Base-by-base conservation (phyloP, 2,797 vertebrate species). In the Rhodeus uyekii region DNA sequence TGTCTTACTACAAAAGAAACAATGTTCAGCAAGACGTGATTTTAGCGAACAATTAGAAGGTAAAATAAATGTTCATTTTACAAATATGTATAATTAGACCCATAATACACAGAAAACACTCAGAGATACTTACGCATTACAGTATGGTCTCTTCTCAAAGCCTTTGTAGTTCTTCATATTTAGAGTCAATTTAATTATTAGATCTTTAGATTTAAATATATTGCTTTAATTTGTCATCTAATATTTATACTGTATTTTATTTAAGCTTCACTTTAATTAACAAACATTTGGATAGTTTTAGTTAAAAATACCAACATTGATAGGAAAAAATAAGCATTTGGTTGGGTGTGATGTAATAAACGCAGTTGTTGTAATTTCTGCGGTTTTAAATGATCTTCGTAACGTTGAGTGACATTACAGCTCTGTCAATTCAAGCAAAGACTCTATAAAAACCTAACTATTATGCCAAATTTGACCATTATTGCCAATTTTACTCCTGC, bases 151-250 rank as follows among this genome's bases (percentile, higher is more conserved):
- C 95, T 99, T 99, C 85, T 97, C 96, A 1, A 97, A 99, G 92
- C 98, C 98, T 96, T 99, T 99, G 95, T 99, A 99, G 94, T 98
- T 99, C 92, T 98, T 99, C 98, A 99, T 99, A 95, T 98, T 99
- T 84, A 99, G 95, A 88, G 98, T 98, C 98, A 99, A n/a, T n/a
- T n/a, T n/a, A n/a, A n/a, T n/a, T n/a, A n/a, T n/a, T n/a, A n/a
- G n/a, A n/a, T n/a, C n/a, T n/a, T n/a, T n/a, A n/a, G n/a, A n/a
- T n/a, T n/a, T n/a, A n/a, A n/a, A n/a, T n/a, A n/a, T n/a, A n/a
- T n/a, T n/a, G n/a, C n/a, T n/a, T n/a, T n/a, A n/a, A n/a, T n/a
- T n/a, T n/a, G n/a, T n/a, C n/a, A 65, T 38, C 19, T 38, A 38
- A 38, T 13, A 65, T 65, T n/a, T 22, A n/a, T 38, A 65, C 10